Evolutionary conservation across 1,140 invertebrate genomes (phyloP).

Genomic region (Zaprionus nigranus): DNA sequence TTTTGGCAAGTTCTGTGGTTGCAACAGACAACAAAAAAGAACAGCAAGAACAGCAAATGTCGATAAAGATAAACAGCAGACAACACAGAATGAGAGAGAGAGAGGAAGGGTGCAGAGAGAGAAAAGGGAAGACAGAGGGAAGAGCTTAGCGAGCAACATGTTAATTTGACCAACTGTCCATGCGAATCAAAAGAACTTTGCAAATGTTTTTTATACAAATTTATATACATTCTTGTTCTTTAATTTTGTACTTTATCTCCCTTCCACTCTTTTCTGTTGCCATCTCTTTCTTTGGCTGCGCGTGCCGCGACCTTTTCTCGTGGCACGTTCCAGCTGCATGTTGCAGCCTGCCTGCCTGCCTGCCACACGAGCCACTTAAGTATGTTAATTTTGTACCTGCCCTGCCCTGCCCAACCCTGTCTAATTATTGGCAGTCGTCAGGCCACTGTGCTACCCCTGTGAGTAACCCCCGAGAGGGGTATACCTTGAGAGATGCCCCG

Average conservation of each 20-base stretch:
- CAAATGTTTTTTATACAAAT: conserved; percentile 5
- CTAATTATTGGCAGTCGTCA: not conserved
- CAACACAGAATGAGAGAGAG: not conserved
- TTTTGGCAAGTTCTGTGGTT: conserved; percentile 49
- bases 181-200: conserved; percentile 27
- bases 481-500: too few species aligned
- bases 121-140: not conserved
- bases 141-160: conserved; percentile 31
- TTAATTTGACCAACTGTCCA: conserved; percentile 46
- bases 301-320: conserved; percentile 18
- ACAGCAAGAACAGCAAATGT: conserved; percentile 33
- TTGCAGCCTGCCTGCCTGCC: conserved; percentile 14
- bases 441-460: not conserved
- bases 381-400: conserved; percentile 27
- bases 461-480: not conserved
- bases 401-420: not conserved
- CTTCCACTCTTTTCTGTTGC: not conserved
- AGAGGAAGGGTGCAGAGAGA: not conserved
- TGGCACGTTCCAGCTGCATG: conserved; percentile 56
- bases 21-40: conserved; percentile 28
- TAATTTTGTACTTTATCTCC: not conserved
- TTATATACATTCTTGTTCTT: not conserved
- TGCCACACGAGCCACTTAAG: conserved; percentile 6
- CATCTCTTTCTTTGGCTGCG: not conserved
- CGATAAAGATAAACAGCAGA: conserved; percentile 50